Conservation (phyloP, 2,797 vertebrate genomes). For the Lagorchestes hirsutus region DNA sequence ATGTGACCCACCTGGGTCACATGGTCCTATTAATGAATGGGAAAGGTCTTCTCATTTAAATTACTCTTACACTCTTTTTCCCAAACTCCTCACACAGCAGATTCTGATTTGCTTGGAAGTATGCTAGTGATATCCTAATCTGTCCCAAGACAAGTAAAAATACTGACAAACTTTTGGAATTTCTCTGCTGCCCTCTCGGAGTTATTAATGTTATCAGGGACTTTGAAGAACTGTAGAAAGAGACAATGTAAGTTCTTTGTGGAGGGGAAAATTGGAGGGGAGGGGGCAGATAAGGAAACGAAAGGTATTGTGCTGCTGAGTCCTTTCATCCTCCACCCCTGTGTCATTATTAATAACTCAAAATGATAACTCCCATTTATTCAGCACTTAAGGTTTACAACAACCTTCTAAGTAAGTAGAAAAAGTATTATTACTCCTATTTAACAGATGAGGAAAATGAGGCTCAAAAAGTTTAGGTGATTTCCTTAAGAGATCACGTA, state of each 20-base stretch:
- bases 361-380: not conserved
- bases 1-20: no score
- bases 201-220: not conserved
- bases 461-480: not conserved
- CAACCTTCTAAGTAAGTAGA: not conserved
- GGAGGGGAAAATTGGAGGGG: not conserved
- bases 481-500: not conserved
- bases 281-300: not conserved
- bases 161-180: not conserved
- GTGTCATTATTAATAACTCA: not conserved
- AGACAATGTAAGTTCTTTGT: not conserved
- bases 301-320: not conserved
- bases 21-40: no score
- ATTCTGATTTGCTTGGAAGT: not conserved
- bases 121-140: not conserved
- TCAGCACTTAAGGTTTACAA: not conserved
- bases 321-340: not conserved
- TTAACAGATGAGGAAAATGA: not conserved
- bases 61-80: not conserved
- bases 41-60: no score
- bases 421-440: fast-evolving
- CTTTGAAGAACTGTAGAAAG: not conserved
- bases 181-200: not conserved
- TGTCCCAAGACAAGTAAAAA: not conserved
- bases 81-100: not conserved